Evolutionary conservation across 2,888 invertebrate genomes (phyloP).

Genomic region (Girardia tigrina): DNA sequence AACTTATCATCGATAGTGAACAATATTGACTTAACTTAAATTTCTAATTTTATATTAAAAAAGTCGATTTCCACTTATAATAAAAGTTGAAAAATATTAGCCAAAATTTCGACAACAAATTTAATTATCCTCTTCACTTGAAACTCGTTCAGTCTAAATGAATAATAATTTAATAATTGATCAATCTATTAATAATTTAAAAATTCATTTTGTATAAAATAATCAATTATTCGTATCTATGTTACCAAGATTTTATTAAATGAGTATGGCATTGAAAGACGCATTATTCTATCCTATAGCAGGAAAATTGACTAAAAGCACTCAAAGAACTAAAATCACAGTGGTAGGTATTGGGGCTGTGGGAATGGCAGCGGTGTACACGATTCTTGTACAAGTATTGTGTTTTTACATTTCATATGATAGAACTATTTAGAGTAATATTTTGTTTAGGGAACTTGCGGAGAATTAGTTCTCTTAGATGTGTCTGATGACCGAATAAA

Average conservation of each 20-base stretch:
- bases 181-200: too few species aligned
- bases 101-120: too few species aligned
- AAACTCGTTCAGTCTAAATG: too few species aligned
- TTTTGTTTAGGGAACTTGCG: neutral
- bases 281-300: neutral
- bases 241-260: neutral
- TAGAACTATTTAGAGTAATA: neutral
- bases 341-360: constrained; percentile 73
- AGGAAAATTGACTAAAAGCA: neutral
- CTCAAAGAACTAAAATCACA: constrained; percentile 58
- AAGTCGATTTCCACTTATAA: too few species aligned
- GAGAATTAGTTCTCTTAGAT: constrained; percentile 57
- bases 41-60: too few species aligned
- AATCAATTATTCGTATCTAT: too few species aligned
- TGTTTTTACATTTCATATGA: constrained; percentile 67
- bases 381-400: constrained; percentile 67
- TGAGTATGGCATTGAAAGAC: neutral
- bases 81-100: too few species aligned
- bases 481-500: constrained; percentile 66
- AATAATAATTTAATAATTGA: too few species aligned
- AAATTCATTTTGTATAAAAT: too few species aligned
- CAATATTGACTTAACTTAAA: too few species aligned
- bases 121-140: too few species aligned
- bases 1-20: too few species aligned
- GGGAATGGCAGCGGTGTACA: constrained; percentile 78